Evolutionary conservation across 2,113 vertebrate species (phyloP).

Genomic region (Scomber scombrus): DNA sequence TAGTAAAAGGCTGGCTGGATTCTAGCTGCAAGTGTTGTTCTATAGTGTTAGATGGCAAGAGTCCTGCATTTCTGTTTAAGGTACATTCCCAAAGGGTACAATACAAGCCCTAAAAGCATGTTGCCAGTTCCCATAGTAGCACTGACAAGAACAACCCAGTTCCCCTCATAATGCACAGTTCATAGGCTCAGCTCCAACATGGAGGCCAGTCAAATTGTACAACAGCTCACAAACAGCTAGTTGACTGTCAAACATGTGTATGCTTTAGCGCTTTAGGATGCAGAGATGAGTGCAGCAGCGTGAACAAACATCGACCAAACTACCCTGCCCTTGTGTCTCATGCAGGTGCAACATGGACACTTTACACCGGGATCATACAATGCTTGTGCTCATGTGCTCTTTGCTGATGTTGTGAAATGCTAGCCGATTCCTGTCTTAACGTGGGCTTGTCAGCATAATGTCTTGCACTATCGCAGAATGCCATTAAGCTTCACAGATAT

Average conservation of each 20-base stretch:
- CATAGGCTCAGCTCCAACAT: slow-evolving; percentile 40
- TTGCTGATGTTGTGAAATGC: slow-evolving; percentile 56
- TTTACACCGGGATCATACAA: slow-evolving; percentile 3
- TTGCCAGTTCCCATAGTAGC: slow-evolving; percentile 71
- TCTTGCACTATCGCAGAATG: not conserved
- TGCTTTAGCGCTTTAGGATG: slow-evolving; percentile 15
- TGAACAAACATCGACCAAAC: not conserved
- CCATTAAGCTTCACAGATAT: not conserved
- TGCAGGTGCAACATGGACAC: slow-evolving; percentile 27
- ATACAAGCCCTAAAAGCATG: slow-evolving; percentile 44
- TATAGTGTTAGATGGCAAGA: slow-evolving; percentile 32
- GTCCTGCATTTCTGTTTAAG: slow-evolving; percentile 26
- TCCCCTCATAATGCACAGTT: slow-evolving; percentile 11
- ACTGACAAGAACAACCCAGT: slow-evolving; percentile 36
- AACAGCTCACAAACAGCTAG: slow-evolving; percentile 4
- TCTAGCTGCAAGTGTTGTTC: slow-evolving; percentile 26
- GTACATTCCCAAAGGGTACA: slow-evolving; percentile 37
- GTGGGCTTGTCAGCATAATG: slow-evolving; percentile 40
- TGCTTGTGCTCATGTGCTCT: not conserved
- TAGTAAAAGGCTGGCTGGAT: slow-evolving; percentile 10
- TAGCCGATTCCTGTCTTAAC: slow-evolving; percentile 12
- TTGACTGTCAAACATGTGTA: slow-evolving; percentile 14
- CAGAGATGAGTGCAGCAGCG: not conserved
- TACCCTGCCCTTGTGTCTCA: slow-evolving; percentile 8
- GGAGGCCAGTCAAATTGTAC: slow-evolving; percentile 27